phyloP scores from a whole-genome alignment of 1,140 invertebrate genomes.

The Orchesella cincta region DNA sequence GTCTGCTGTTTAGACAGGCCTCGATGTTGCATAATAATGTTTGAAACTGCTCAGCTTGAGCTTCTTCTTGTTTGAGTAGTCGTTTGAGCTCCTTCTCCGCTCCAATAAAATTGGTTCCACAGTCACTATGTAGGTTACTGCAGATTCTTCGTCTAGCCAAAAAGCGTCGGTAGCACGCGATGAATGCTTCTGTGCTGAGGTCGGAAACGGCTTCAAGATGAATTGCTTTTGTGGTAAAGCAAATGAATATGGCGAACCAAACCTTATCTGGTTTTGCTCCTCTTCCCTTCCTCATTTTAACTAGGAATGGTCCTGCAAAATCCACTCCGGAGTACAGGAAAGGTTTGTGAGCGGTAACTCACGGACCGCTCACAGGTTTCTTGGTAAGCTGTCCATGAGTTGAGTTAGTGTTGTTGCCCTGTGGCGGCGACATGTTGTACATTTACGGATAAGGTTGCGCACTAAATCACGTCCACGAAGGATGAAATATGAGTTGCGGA shows the following conservation, averaged over 20 bases:
- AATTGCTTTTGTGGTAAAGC: neutral
- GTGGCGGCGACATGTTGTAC: constrained; percentile 51
- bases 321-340: constrained; percentile 44
- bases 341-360: neutral
- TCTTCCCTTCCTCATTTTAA: neutral
- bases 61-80: neutral
- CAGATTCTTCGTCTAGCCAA: neutral
- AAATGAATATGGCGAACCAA: constrained; percentile 48
- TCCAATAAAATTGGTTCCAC: constrained; percentile 55
- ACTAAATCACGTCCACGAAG: constrained; percentile 45
- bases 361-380: neutral
- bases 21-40: neutral
- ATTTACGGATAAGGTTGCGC: constrained; percentile 48
- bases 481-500: constrained; percentile 53
- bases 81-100: constrained; percentile 41
- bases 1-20: neutral
- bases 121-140: constrained; percentile 51
- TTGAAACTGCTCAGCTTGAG: neutral
- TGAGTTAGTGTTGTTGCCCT: neutral
- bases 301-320: constrained; percentile 46
- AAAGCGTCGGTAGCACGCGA: neutral
- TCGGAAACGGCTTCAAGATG: neutral
- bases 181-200: neutral
- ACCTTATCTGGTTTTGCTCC: constrained; percentile 32
- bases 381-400: constrained; percentile 37